Conservation (phyloP, 2,888 invertebrate species). For the Scaptomyza cyrtandrae region DNA sequence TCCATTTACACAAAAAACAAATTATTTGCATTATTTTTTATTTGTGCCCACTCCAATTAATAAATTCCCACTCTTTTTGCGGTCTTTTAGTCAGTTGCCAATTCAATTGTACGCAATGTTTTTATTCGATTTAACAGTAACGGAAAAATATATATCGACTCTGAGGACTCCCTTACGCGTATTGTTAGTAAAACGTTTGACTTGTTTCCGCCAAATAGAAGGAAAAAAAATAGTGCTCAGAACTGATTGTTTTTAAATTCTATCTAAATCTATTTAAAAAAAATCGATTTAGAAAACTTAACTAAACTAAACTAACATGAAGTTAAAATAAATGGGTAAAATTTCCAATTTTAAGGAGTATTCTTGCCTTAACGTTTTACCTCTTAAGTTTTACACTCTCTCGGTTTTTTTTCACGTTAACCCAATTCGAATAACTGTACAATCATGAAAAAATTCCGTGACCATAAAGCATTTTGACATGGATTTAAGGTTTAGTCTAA, state of each 20-base stretch:
- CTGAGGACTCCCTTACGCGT: neutral
- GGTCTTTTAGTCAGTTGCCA: slow-evolving; percentile 30
- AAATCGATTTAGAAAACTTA: too few species aligned
- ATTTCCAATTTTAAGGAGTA: too few species aligned
- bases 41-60: slow-evolving; percentile 12
- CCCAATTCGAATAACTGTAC: neutral
- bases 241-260: too few species aligned
- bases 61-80: slow-evolving; percentile 33
- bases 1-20: neutral
- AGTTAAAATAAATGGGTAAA: neutral
- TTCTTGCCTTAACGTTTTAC: too few species aligned
- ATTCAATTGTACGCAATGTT: slow-evolving; percentile 51
- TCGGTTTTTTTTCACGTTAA: neutral
- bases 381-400: too few species aligned
- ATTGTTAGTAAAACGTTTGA: slow-evolving; percentile 36
- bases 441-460: neutral
- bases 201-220: slow-evolving; percentile 1
- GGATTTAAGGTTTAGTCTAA: neutral
- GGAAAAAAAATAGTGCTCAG: too few species aligned
- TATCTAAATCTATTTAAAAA: too few species aligned
- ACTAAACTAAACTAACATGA: too few species aligned
- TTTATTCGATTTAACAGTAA: slow-evolving; percentile 58
- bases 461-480: neutral
- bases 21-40: slow-evolving; percentile 9
- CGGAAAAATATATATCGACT: slow-evolving; percentile 9